phyloP scores from a whole-genome alignment of 2,888 invertebrate species.

The Rhingia campestris region DNA sequence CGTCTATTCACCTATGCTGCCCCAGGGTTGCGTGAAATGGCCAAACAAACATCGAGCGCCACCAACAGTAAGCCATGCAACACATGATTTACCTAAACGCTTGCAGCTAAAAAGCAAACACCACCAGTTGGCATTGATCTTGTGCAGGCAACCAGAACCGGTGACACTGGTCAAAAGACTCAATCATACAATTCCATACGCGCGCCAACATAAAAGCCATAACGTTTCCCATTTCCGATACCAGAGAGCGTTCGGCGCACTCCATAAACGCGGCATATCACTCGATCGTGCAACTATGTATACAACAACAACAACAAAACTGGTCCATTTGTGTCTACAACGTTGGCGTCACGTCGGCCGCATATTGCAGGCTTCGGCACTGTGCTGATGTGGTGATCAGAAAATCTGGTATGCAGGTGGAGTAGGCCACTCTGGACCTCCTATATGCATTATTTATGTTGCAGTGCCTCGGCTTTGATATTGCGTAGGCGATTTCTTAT shows the following conservation, averaged over 20 bases:
- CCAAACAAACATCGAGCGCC: conserved; percentile 36
- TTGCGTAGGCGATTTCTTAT: conserved; percentile 67
- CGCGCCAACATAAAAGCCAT: conserved; percentile 27
- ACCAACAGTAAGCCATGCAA: conserved; percentile 23
- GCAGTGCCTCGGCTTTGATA: conserved; percentile 28
- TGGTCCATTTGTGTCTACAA: conserved; percentile 34
- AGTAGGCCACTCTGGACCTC: conserved; percentile 43
- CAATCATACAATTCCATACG: conserved; percentile 49
- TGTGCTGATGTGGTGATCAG: background rate
- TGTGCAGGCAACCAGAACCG: conserved; percentile 66
- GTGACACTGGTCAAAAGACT: conserved; percentile 72
- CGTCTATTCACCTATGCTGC: conserved; percentile 23
- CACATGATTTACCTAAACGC: conserved; percentile 29
- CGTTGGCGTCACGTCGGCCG: conserved; percentile 17
- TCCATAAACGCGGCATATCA: conserved; percentile 4
- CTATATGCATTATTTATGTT: conserved; percentile 40
- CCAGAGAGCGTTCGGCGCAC: conserved; percentile 39
- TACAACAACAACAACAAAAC: conserved; percentile 11
- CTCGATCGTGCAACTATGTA: conserved; percentile 12
- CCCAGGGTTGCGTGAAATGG: conserved; percentile 35
- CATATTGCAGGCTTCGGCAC: background rate
- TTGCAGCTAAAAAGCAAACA: conserved; percentile 2
- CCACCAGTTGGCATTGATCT: conserved; percentile 68
- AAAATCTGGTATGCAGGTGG: conserved; percentile 59
- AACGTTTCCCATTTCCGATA: conserved; percentile 64